Evolutionary conservation across 2,113 vertebrate species (phyloP), one percentile per base, ranked within the genome.

Genomic region (Gymnarchus niloticus): DNA sequence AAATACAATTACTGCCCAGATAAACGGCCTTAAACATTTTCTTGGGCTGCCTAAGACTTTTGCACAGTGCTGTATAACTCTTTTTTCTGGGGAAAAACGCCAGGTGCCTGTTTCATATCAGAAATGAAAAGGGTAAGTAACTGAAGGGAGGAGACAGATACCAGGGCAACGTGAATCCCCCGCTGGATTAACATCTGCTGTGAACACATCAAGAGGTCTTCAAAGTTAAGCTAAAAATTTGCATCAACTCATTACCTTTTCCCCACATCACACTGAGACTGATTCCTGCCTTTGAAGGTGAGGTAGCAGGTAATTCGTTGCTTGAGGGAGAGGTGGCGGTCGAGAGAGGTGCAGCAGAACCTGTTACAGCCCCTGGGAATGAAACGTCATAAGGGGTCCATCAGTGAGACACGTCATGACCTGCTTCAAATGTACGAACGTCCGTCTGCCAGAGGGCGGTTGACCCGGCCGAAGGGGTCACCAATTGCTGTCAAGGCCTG

Each of bases 331-430:
- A 80, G 44, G n/a, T 9, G 14, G 25, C 6, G 23, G 6, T 51
- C 44, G 37, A 57, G 25, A 33, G 41, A 28, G 4, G 33, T 19
- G 57, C 12, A 44, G 49, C 51, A 7, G 23, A 6, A 51, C 23
- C 52, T 85, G 46, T 56, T 17, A 28, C 54, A 33, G 46, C 85
- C 78, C 44, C 56, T 52, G 78, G 78, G 56, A 86, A 86, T 48
- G 19, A 52, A 52, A 49, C 8, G 54, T 86, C 77, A 86, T 59
- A 61, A 65, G 78, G 44, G n/a, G 28, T 56, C 23, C 65, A 56
- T 86, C 77, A 86, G 65, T 69, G 48, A 82, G 78, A 82, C n/a
- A 17, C 77, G 51, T 37, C 65, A 41, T 6, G 5, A 4, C 46
- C 46, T 54, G 6, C 51, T 51, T 21, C 56, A 33, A 82, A 82